These are phyloP conservation scores for Drosophila kikkawai DNA, from an alignment of 1,140 invertebrate species.

Conservation along the genomic window DNA sequence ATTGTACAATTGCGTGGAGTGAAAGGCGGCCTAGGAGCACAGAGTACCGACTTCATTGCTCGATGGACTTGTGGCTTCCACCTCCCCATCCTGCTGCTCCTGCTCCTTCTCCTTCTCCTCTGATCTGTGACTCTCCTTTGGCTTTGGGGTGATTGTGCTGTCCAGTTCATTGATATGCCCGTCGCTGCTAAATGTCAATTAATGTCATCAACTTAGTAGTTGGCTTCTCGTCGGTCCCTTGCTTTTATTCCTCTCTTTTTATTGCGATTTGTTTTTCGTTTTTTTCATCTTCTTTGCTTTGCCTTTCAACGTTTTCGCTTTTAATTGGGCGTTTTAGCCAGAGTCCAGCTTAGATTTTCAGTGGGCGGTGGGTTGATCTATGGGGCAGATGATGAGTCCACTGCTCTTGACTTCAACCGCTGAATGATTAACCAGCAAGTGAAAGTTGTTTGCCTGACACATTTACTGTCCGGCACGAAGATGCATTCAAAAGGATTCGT, in stretches of 20 bases:
- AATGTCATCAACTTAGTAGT: slow-evolving; percentile 77
- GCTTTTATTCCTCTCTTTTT: slow-evolving; percentile 32
- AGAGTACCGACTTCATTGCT: slow-evolving; percentile 47
- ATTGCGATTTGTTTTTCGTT: slow-evolving; percentile 6
- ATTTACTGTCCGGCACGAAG: slow-evolving; percentile 49
- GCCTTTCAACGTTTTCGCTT: slow-evolving; percentile 77
- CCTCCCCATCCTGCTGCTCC: slow-evolving; percentile 1
- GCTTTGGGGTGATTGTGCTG: slow-evolving; percentile 78
- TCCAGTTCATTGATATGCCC: slow-evolving; percentile 80
- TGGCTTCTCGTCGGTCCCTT: slow-evolving; percentile 36
- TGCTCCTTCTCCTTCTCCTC: neutral
- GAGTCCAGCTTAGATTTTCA: slow-evolving; percentile 54
- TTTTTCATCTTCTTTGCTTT: neutral
- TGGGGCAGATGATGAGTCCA: slow-evolving; percentile 6
- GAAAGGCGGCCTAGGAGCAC: slow-evolving; percentile 69
- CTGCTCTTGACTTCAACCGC: slow-evolving; percentile 73
- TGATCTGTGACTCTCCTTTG: slow-evolving; percentile 38
- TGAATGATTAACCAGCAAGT: slow-evolving; percentile 51
- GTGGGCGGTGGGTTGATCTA: slow-evolving; percentile 38
- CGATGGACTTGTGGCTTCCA: slow-evolving; percentile 15
- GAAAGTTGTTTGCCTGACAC: slow-evolving; percentile 82
- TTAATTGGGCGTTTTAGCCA: slow-evolving; percentile 71
- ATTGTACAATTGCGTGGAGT: slow-evolving; percentile 80
- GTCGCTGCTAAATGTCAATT: slow-evolving; percentile 83
- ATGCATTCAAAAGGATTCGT: slow-evolving; percentile 36